These are phyloP conservation scores for Poecilia wingei DNA, from an alignment of 2,797 vertebrate genomes.

Conservation along the genomic window DNA sequence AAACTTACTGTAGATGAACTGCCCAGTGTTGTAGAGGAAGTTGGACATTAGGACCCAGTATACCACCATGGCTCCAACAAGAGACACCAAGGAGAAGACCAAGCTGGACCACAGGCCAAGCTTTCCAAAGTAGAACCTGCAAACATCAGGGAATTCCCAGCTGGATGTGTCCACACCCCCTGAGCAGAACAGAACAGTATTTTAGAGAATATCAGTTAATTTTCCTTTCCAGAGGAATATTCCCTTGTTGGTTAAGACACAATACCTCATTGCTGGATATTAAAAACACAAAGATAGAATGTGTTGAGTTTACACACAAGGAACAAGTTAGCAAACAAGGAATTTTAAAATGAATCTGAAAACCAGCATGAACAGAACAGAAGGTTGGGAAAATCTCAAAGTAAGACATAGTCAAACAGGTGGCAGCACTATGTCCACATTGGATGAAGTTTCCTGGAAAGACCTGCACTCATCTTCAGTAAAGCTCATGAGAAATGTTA, in stretches of 20 bases:
- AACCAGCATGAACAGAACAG: neutral
- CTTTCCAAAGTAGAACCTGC: conserved; percentile 92
- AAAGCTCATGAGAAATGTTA: neutral
- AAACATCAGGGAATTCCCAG: conserved; percentile 98
- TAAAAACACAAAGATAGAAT: neutral
- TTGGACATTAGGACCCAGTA: conserved; percentile 99
- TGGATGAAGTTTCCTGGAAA: neutral
- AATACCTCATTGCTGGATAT: neutral
- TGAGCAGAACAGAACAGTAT: conserved; percentile 52
- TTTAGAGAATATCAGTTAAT: neutral
- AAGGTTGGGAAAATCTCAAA: neutral
- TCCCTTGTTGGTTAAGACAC: neutral
- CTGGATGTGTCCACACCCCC: conserved; percentile 85
- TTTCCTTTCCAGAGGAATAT: neutral
- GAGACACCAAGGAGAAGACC: conserved; percentile 92
- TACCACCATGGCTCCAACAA: conserved; percentile 96
- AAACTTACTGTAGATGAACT: conserved; percentile 94
- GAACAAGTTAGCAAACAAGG: neutral
- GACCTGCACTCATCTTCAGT: neutral
- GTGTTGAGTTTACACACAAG: neutral
- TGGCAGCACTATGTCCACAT: neutral
- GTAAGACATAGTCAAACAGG: neutral
- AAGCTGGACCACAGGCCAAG: conserved; percentile 94
- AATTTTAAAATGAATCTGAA: neutral
- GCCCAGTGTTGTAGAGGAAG: conserved; percentile 94